Evolutionary conservation across 2,113 vertebrate species (phyloP).

Genomic region (Lates calcarifer): DNA sequence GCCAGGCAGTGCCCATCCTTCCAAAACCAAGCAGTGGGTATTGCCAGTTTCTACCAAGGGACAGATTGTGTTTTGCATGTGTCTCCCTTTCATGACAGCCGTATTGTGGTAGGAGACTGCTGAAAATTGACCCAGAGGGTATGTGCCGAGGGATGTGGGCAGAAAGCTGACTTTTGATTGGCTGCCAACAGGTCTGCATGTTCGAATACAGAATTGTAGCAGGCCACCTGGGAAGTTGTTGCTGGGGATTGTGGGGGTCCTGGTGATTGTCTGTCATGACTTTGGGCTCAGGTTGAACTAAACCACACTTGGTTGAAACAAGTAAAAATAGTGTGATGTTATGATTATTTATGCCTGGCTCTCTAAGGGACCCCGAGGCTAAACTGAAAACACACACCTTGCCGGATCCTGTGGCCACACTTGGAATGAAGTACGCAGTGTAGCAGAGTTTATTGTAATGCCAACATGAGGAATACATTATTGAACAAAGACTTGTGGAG

Average conservation of each 20-base stretch:
- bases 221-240: constrained; percentile 45
- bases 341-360: constrained; percentile 55
- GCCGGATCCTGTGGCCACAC: constrained; percentile 39
- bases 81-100: constrained; percentile 44
- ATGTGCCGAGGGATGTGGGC: constrained; percentile 27
- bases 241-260: constrained; percentile 12
- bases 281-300: constrained; percentile 35
- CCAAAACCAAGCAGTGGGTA: background rate
- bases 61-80: constrained; percentile 45
- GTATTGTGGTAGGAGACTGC: constrained; percentile 39
- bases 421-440: constrained; percentile 38
- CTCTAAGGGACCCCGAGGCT: constrained; percentile 25
- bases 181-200: constrained; percentile 51
- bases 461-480: constrained; percentile 72
- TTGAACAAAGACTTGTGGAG: constrained; percentile 60
- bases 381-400: constrained; percentile 61
- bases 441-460: constrained; percentile 47
- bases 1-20: constrained; percentile 33
- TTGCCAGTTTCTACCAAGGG: constrained; percentile 52
- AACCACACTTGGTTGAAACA: constrained; percentile 47
- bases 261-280: constrained; percentile 58
- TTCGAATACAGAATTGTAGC: constrained; percentile 53
- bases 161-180: constrained; percentile 60
- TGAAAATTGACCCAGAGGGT: constrained; percentile 46
- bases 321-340: constrained; percentile 37